phyloP scores from a whole-genome alignment of 2,888 invertebrate genomes.

The Argynnis bischoffii region DNA sequence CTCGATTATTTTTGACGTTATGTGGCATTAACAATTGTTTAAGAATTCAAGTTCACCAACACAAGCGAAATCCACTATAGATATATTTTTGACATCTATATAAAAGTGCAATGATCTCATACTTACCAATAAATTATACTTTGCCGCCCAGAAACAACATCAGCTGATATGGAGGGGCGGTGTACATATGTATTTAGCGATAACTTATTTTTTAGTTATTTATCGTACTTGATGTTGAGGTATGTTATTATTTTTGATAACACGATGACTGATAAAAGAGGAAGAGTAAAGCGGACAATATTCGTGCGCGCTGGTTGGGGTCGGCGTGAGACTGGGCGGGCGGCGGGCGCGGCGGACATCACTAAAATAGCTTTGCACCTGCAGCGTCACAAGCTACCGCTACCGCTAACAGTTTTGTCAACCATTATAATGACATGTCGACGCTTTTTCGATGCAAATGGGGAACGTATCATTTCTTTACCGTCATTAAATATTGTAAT shows the following conservation, averaged over 20 bases:
- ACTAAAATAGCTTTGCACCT: constrained; percentile 78
- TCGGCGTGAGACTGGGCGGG: constrained; percentile 69
- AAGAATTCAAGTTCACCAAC: constrained; percentile 4
- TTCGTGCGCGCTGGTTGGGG: constrained; percentile 39
- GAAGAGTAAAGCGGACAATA: constrained; percentile 16
- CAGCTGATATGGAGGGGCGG: background rate
- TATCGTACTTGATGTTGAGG: background rate
- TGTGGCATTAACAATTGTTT: constrained; percentile 19
- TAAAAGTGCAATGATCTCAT: constrained; percentile 3
- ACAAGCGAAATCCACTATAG: background rate
- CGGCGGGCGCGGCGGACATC: constrained; percentile 54
- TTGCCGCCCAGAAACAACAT: background rate
- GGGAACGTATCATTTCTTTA: constrained; percentile 9
- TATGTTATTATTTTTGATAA: constrained; percentile 19
- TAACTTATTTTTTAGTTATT: background rate
- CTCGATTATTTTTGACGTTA: constrained; percentile 34
- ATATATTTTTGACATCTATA: background rate
- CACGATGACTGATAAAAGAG: constrained; percentile 32
- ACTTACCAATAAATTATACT: constrained; percentile 23
- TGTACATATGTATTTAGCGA: background rate
- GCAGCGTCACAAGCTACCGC: constrained; percentile 63
- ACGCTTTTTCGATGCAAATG: constrained; percentile 33
- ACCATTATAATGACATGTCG: constrained; percentile 59
- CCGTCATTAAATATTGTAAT: background rate
- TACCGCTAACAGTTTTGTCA: constrained; percentile 70